Evolutionary conservation across 2,113 vertebrate species (phyloP).

Genomic region (Ptychochromis oligacanthus): DNA sequence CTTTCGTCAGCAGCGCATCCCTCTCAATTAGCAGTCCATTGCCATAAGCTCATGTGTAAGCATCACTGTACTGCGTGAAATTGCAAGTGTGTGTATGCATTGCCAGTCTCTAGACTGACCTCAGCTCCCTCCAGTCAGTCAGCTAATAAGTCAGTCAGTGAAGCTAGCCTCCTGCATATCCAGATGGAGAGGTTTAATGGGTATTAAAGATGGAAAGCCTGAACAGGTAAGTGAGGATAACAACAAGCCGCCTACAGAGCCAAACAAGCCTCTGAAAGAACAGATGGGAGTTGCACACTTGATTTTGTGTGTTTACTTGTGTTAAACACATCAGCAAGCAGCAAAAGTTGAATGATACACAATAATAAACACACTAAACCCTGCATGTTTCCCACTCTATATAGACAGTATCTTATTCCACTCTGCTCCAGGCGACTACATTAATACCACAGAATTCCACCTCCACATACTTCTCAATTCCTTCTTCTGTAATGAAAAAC

Average conservation of each 20-base stretch:
- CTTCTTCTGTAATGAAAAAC: slow-evolving; percentile 63
- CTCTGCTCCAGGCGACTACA: slow-evolving; percentile 26
- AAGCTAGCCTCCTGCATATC: slow-evolving; percentile 47
- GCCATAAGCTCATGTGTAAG: slow-evolving; percentile 69
- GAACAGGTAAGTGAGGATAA: slow-evolving; percentile 49
- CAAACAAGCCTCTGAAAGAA: not conserved
- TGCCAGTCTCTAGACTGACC: slow-evolving; percentile 38
- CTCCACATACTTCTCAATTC: slow-evolving; percentile 53
- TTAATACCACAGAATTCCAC: slow-evolving; percentile 53
- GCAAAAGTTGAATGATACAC: slow-evolving; percentile 16
- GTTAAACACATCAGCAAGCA: not conserved
- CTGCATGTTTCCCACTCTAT: slow-evolving; percentile 12
- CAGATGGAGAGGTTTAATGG: slow-evolving; percentile 65
- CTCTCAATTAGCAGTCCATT: slow-evolving; percentile 64
- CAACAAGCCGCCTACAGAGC: slow-evolving; percentile 9
- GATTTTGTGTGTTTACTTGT: slow-evolving; percentile 10
- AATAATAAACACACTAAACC: slow-evolving; percentile 21
- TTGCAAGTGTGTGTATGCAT: slow-evolving; percentile 3
- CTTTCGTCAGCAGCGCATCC: slow-evolving; percentile 63
- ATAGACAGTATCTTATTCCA: slow-evolving; percentile 33
- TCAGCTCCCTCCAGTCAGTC: slow-evolving; percentile 44
- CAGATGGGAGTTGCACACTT: slow-evolving; percentile 19
- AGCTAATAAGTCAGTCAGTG: slow-evolving; percentile 49
- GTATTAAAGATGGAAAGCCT: slow-evolving; percentile 46
- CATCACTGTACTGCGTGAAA: slow-evolving; percentile 52